These are phyloP conservation scores for Drosophila nigritarsus DNA, from an alignment of 2,888 invertebrate genomes.

Conservation along the genomic window DNA sequence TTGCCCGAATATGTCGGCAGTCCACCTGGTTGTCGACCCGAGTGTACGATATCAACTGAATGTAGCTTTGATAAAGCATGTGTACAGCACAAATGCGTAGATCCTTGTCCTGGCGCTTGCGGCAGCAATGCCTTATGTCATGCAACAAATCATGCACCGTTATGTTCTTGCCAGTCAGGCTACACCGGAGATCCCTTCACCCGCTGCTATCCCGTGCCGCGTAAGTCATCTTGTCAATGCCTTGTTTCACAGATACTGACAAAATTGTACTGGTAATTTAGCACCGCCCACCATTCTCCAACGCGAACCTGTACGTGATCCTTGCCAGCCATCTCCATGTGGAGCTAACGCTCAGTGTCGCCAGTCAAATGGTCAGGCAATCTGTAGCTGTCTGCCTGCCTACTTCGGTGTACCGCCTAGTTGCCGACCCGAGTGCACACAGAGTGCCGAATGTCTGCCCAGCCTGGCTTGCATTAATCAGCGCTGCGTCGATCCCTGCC, in stretches of 20 bases:
- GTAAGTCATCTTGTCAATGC: conserved; percentile 84
- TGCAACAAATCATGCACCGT: conserved; percentile 89
- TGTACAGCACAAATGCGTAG: conserved; percentile 88
- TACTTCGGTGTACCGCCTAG: conserved; percentile 90
- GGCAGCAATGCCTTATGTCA: conserved; percentile 89
- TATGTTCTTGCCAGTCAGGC: conserved; percentile 88
- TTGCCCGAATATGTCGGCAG: conserved; percentile 88
- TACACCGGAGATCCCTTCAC: conserved; percentile 91
- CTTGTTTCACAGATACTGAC: conserved; percentile 63
- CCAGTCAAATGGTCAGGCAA: conserved; percentile 87
- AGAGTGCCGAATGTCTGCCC: conserved; percentile 91
- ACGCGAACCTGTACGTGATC: conserved; percentile 84
- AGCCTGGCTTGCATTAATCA: conserved; percentile 91
- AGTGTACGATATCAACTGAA: conserved; percentile 89
- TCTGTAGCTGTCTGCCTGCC: conserved; percentile 88
- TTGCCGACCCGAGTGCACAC: conserved; percentile 89
- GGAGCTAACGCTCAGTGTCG: conserved; percentile 89
- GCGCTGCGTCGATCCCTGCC: conserved; percentile 92
- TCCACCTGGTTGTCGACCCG: conserved; percentile 90
- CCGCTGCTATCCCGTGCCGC: conserved; percentile 85
- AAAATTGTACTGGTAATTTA: conserved; percentile 33
- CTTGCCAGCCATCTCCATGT: conserved; percentile 89
- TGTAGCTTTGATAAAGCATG: conserved; percentile 89
- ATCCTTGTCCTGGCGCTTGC: conserved; percentile 90
- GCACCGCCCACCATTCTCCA: conserved; percentile 72